Conservation (phyloP, 1,140 invertebrate genomes). For the Sycobia sp. region DNA sequence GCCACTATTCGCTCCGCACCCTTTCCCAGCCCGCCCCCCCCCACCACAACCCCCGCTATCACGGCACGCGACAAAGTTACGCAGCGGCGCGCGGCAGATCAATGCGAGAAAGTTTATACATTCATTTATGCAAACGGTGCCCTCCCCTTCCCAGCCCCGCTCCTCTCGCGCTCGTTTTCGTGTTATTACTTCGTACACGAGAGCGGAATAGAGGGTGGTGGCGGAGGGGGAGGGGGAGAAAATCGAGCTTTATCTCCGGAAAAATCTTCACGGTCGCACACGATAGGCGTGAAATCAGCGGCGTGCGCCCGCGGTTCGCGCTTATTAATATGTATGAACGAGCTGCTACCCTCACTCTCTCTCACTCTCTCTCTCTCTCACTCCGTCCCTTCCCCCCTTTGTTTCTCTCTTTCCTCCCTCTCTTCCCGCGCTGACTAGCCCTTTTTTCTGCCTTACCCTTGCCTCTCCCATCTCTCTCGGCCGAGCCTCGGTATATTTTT, state of each 20-base stretch:
- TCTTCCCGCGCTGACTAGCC: background rate
- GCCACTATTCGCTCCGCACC: background rate
- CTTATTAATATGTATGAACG: conserved; percentile 60
- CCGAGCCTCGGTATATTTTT: background rate
- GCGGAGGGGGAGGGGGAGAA: too few species aligned
- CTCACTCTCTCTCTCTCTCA: background rate
- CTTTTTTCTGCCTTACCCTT: background rate
- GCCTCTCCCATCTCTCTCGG: background rate
- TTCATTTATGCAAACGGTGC: conserved; percentile 47
- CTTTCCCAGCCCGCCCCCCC: background rate
- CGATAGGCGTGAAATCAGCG: conserved; percentile 57
- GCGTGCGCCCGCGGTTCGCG: too few species aligned
- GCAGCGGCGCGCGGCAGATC: conserved; percentile 31
- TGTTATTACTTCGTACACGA: background rate
- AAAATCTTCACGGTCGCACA: conserved; percentile 55
- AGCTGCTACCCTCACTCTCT: too few species aligned
- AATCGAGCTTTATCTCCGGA: conserved; percentile 53
- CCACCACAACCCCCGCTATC: background rate
- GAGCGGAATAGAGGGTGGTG: too few species aligned
- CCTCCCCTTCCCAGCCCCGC: too few species aligned
- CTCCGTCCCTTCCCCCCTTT: too few species aligned
- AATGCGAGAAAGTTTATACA: conserved; percentile 44
- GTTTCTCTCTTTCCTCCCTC: background rate
- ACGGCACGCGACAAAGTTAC: conserved; percentile 25
- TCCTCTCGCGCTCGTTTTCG: background rate